Conservation (phyloP, 2,888 invertebrate species). For the Aphidoletes aphidimyza region DNA sequence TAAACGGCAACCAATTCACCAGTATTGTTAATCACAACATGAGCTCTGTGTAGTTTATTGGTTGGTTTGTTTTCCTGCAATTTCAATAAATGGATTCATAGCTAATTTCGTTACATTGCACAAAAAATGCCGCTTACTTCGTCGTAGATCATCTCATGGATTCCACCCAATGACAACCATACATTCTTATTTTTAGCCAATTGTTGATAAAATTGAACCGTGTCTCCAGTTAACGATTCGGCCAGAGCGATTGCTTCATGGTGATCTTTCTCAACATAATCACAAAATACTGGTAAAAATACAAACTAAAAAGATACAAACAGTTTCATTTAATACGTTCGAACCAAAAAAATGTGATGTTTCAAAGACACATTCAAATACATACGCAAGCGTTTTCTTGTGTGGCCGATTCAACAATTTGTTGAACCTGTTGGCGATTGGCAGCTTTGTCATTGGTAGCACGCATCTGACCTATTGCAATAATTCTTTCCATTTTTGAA, state of each 20-base stretch:
- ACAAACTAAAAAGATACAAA: conserved; percentile 74
- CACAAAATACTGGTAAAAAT: conserved; percentile 97
- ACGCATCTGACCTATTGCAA: conserved; percentile 84
- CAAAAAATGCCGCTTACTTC: conserved; percentile 57
- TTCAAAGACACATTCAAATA: too few species aligned
- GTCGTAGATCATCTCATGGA: conserved; percentile 76
- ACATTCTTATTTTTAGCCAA: conserved; percentile 78
- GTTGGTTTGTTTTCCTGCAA: too few species aligned
- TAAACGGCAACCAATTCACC: conserved; percentile 84
- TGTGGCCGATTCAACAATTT: conserved; percentile 75
- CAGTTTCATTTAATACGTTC: too few species aligned
- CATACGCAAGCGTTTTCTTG: conserved; percentile 75
- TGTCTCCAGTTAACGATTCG: conserved; percentile 78
- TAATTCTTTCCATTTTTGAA: conserved; percentile 56
- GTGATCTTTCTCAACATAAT: conserved; percentile 83
- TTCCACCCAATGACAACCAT: conserved; percentile 94
- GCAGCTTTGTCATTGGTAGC: conserved; percentile 76
- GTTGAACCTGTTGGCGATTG: conserved; percentile 76
- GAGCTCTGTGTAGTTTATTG: conserved; percentile 84
- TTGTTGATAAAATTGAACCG: conserved; percentile 76
- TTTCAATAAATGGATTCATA: too few species aligned
- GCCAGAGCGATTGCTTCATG: conserved; percentile 75
- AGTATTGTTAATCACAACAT: conserved; percentile 81
- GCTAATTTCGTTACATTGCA: not conserved
- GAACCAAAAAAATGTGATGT: too few species aligned